Conservation (phyloP, 2,113 vertebrate species). For the Serilophus lunatus region DNA sequence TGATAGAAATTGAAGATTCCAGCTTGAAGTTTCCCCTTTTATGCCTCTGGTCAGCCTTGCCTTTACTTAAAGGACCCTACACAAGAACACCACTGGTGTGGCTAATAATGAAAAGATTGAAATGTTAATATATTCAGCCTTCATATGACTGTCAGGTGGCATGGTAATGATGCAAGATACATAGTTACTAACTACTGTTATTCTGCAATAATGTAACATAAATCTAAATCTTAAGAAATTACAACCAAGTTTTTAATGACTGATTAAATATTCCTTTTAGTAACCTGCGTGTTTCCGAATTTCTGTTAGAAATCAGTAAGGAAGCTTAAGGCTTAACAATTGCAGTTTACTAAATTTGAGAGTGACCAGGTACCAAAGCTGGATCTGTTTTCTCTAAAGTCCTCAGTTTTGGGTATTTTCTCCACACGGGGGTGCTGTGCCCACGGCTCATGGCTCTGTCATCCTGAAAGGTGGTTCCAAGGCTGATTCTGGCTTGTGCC, state of each 20-base stretch:
- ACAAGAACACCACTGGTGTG: background rate
- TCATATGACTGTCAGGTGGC: background rate
- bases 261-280: background rate
- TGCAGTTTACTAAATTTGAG: background rate
- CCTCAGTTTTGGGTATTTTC: background rate
- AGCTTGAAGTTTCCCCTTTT: background rate
- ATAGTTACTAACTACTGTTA: background rate
- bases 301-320: background rate
- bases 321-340: background rate
- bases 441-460: background rate
- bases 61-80: background rate
- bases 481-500: background rate
- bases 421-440: constrained; percentile 16
- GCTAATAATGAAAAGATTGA: background rate
- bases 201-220: background rate
- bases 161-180: background rate
- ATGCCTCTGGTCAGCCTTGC: background rate
- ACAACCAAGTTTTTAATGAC: background rate
- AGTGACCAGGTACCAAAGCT: background rate
- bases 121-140: background rate
- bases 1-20: background rate
- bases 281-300: background rate
- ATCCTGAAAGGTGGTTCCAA: background rate
- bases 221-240: background rate
- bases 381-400: background rate